Conservation (phyloP, 1,140 invertebrate genomes). For the Coenobita brevimanus region DNA sequence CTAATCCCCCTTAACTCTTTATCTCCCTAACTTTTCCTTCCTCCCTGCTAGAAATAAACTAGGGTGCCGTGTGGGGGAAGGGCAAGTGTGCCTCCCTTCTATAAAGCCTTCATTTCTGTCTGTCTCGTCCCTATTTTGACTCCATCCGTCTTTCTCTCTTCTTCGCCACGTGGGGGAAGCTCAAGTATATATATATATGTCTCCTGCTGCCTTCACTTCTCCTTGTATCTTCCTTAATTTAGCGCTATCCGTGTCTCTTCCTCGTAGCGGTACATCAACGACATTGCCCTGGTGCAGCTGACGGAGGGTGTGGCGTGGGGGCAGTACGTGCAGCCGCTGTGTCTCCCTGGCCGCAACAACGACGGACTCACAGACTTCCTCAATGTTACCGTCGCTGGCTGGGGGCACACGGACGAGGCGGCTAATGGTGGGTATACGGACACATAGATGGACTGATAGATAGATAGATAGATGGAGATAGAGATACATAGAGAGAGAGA, state of each 20-base stretch:
- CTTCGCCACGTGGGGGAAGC: no score
- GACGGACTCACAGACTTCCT: slow-evolving; percentile 34
- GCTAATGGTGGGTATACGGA: slow-evolving; percentile 25
- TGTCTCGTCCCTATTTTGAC: no score
- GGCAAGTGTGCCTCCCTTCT: no score
- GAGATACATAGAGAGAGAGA: background rate
- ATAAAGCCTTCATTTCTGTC: no score
- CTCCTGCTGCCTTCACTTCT: no score
- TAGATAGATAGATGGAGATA: background rate
- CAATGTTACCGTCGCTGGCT: slow-evolving; percentile 47
- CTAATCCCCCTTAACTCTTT: no score
- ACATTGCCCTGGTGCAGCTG: slow-evolving; percentile 75
- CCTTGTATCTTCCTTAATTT: background rate
- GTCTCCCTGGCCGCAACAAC: slow-evolving; percentile 72
- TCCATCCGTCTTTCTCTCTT: no score
- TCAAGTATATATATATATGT: no score
- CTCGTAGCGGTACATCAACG: slow-evolving; percentile 71
- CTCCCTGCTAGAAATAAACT: background rate
- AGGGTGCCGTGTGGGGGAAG: no score
- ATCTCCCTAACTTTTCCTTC: no score
- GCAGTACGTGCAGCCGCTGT: slow-evolving; percentile 74
- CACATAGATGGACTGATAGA: background rate
- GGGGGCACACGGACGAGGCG: slow-evolving; percentile 66
- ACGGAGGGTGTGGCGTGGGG: slow-evolving; percentile 72
- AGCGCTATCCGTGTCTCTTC: background rate